Evolutionary conservation across 2,888 invertebrate species (phyloP), one percentile per base, ranked within the genome.

Genomic region (Cylindroiulus punctatus): DNA sequence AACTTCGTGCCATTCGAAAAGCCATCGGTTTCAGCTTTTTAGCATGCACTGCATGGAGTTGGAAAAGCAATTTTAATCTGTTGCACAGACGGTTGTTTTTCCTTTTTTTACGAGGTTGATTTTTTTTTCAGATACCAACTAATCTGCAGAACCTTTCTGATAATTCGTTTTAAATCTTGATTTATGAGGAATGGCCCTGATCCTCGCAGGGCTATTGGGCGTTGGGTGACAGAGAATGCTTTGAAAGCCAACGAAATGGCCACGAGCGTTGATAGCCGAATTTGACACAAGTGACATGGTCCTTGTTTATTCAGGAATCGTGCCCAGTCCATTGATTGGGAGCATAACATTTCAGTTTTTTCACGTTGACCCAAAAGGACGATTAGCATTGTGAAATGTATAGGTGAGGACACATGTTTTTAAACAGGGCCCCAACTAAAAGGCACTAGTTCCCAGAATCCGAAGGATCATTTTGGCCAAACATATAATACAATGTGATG

Each of bases 141-240:
- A 65, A 65, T 65, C 65, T 22, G 65, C n/a, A 26, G 65, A 65
- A 65, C 65, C 5, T 65, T 65, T 65, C n/a, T 65, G 8, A 26
- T 26, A 26, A 52, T 52, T 26, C 26, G 26, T 22, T 65, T 52
- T n/a, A 52, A 65, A 65, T 65, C 65, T 65, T 65, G 65, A 65
- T 65, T 65, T 65, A 65, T 65, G 65, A 65, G 65, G 26, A 65
- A 65, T 65, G 65, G 26, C 26, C 8, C 26, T 22, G 65, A 65
- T 52, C 52, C 14, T n/a, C 14, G 52, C 14, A 5, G n/a, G 52
- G n/a, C 4, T 52, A n/a, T 52, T 52, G 52, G 52, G 52, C 52
- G 19, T 52, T 52, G n/a, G 52, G 52, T 52, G 19, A 4, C n/a
- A 52, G 52, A n/a, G n/a, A 52, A 52, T n/a, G 52, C n/a, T 52